phyloP scores from a whole-genome alignment of 2,113 vertebrate genomes.

The Cercopithecus mona region DNA sequence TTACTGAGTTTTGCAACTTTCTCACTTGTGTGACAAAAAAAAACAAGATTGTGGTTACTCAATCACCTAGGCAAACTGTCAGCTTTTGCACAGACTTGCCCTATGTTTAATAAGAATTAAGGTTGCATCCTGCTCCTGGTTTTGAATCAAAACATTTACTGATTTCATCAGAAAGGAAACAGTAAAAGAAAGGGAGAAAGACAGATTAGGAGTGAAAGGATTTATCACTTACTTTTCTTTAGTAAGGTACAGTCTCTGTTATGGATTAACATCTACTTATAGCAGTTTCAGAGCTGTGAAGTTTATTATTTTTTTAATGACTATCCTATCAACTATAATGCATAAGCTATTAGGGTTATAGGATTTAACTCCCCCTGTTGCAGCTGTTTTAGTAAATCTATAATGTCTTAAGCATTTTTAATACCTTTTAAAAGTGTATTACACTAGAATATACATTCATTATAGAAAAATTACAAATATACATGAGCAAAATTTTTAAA shows the following conservation, averaged over 20 bases:
- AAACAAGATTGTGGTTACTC: conserved; percentile 40
- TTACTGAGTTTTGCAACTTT: conserved; percentile 62
- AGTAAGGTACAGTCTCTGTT: not conserved
- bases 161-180: conserved; percentile 65
- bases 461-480: conserved; percentile 26
- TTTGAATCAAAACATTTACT: conserved; percentile 57
- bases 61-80: conserved; percentile 20
- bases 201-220: not conserved
- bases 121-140: conserved; percentile 42
- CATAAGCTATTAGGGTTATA: not conserved
- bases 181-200: conserved; percentile 34
- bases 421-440: conserved; percentile 19
- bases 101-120: conserved; percentile 62
- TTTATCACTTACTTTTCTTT: not conserved
- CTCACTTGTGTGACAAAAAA: conserved; percentile 54
- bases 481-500: not conserved
- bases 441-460: not conserved
- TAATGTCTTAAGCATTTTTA: conserved; percentile 20
- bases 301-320: not conserved
- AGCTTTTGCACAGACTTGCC: conserved; percentile 70
- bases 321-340: not conserved
- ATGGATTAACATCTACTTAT: not conserved
- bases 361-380: not conserved
- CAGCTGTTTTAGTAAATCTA: conserved; percentile 19
- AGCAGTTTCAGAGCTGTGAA: not conserved